These are phyloP conservation scores for Epizoanthus scotinus DNA, from an alignment of 92 coral and sea anemone genomes.

Conservation along the genomic window DNA sequence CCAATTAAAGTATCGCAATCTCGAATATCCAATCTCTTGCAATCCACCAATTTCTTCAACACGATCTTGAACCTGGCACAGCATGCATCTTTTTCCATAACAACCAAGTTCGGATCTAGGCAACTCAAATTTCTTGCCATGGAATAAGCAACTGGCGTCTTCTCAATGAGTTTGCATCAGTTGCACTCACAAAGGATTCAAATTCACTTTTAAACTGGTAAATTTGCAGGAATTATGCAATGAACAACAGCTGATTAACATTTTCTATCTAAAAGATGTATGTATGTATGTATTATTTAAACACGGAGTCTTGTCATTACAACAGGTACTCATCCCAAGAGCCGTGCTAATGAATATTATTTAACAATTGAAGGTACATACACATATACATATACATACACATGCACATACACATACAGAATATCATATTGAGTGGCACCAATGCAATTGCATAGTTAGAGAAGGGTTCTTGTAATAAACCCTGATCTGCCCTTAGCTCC, in stretches of 20 bases:
- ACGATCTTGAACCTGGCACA: conserved; percentile 39
- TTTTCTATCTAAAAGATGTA: conserved; percentile 4
- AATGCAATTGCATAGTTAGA: no score
- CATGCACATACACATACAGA: no score
- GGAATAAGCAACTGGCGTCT: conserved; percentile 52
- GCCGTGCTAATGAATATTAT: background rate
- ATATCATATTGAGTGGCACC: no score
- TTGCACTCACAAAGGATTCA: conserved; percentile 36
- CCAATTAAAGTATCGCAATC: conserved; percentile 40
- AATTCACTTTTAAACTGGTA: conserved; percentile 42
- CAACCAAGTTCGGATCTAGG: conserved; percentile 46
- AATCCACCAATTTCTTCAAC: conserved; percentile 52
- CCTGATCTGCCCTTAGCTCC: no score
- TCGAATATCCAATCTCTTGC: conserved; percentile 45
- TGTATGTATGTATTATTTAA: no score
- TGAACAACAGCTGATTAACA: conserved; percentile 17
- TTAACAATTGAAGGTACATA: no score
- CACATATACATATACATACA: no score
- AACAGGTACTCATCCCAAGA: conserved; percentile 12
- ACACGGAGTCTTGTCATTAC: no score
- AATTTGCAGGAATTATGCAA: conserved; percentile 18
- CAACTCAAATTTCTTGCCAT: conserved; percentile 46
- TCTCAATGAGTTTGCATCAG: conserved; percentile 52
- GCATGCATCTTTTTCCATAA: conserved; percentile 30
- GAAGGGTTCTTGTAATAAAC: no score